Percentiles rank a stretch among this genome's conserved stretches.
These are phyloP conservation scores for Strongylocentrotus purpuratus DNA, from an alignment of 35 echinoderm and acorn worm genomes.

Conservation along the genomic window DNA sequence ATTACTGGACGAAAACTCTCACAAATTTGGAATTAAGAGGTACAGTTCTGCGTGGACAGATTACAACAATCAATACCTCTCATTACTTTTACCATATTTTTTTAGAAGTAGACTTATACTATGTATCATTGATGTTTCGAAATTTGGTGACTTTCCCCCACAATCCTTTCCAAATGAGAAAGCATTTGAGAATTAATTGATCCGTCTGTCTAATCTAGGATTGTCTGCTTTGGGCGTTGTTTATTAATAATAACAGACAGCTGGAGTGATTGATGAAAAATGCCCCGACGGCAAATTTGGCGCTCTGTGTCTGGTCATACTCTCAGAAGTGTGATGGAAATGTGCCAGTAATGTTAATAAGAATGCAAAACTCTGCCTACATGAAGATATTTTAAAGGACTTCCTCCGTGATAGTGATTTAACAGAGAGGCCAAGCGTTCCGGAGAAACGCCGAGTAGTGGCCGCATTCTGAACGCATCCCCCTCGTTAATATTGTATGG, in stretches of 20 bases:
- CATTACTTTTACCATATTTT: too few species aligned
- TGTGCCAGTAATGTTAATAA: not conserved
- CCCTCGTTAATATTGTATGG: too few species aligned
- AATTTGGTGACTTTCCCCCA: not conserved
- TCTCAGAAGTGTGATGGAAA: not conserved
- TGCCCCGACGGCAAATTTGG: not conserved
- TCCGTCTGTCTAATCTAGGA: not conserved
- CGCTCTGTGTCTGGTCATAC: not conserved
- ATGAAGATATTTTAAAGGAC: too few species aligned
- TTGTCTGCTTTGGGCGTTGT: not conserved
- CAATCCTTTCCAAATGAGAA: not conserved
- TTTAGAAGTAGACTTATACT: too few species aligned
- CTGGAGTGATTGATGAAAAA: not conserved
- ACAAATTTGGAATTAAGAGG: too few species aligned
- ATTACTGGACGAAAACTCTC: not conserved
- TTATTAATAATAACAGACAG: not conserved
- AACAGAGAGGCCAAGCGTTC: too few species aligned
- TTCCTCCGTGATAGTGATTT: too few species aligned
- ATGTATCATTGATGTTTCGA: not conserved
- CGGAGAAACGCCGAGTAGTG: too few species aligned
- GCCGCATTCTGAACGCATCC: too few species aligned
- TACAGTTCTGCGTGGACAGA: too few species aligned
- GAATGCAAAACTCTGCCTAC: too few species aligned
- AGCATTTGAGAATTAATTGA: not conserved
- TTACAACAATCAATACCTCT: too few species aligned